Evolutionary conservation across 2,888 invertebrate species (phyloP).

Genomic region (Aspidiotus destructor): DNA sequence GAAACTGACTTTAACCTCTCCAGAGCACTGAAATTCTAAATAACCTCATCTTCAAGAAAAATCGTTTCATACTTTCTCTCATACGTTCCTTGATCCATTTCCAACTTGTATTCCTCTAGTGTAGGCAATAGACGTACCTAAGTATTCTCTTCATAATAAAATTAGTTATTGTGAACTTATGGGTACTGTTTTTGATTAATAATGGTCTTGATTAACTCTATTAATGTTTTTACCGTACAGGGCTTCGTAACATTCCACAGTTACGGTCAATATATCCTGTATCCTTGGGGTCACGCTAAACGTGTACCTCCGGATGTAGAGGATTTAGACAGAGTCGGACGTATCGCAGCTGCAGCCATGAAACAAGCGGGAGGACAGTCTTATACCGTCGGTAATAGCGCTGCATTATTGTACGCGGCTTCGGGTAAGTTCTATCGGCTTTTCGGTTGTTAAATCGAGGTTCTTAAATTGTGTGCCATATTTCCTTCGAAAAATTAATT

Average conservation of each 20-base stretch:
- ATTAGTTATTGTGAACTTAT: not conserved
- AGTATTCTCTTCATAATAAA: not conserved
- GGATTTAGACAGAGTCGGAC: conserved; percentile 60
- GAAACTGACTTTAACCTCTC: no score
- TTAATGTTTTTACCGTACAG: conserved; percentile 45
- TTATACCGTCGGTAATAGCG: conserved; percentile 68
- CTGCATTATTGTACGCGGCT: conserved; percentile 61
- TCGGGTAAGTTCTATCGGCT: conserved; percentile 38
- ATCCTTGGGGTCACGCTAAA: conserved; percentile 69
- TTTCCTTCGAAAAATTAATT: no score
- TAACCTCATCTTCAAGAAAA: not conserved
- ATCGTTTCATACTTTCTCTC: not conserved
- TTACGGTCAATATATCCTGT: conserved; percentile 74
- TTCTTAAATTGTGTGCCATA: no score
- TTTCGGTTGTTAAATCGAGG: no score
- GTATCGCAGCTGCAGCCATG: conserved; percentile 59
- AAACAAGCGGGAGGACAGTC: conserved; percentile 49
- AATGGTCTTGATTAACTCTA: not conserved
- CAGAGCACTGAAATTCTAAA: no score
- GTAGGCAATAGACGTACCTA: not conserved
- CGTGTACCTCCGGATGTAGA: conserved; percentile 52
- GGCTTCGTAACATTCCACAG: conserved; percentile 73
- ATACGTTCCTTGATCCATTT: not conserved
- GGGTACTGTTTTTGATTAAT: not conserved
- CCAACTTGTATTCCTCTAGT: no score